Evolutionary conservation across 2,113 vertebrate genomes (phyloP).

Genomic region (Megaceryle torquata): DNA sequence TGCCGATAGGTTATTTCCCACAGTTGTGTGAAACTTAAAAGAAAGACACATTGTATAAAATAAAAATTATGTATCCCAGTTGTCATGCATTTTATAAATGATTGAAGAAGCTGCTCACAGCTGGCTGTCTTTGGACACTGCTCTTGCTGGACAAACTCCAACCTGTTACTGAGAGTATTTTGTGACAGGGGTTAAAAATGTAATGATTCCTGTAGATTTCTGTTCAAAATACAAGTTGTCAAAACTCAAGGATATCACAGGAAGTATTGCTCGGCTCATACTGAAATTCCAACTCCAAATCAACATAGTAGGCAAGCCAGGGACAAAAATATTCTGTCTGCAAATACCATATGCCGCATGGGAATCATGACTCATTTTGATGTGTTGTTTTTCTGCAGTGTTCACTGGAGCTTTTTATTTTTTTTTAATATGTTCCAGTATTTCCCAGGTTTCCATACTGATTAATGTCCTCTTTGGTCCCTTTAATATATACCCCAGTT

Average conservation of each 20-base stretch:
- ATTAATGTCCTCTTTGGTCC: not conserved
- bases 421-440: not conserved
- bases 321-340: not conserved
- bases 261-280: not conserved
- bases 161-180: not conserved
- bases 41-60: too few species aligned
- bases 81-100: not conserved
- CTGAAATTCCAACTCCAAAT: not conserved
- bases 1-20: not conserved
- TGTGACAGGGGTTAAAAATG: not conserved
- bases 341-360: not conserved
- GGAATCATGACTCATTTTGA: not conserved
- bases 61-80: not conserved
- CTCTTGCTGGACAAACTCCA: not conserved
- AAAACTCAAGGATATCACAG: not conserved
- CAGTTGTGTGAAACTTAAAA: not conserved
- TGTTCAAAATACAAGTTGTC: not conserved
- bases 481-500: not conserved
- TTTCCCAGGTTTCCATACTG: not conserved
- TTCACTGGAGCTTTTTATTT: not conserved
- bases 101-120: not conserved
- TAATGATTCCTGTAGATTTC: not conserved
- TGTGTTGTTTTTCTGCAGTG: not conserved
- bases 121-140: not conserved
- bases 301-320: not conserved